These are phyloP conservation scores for Corythaeola cristata DNA, from an alignment of 2,113 vertebrate species.

Conservation along the genomic window DNA sequence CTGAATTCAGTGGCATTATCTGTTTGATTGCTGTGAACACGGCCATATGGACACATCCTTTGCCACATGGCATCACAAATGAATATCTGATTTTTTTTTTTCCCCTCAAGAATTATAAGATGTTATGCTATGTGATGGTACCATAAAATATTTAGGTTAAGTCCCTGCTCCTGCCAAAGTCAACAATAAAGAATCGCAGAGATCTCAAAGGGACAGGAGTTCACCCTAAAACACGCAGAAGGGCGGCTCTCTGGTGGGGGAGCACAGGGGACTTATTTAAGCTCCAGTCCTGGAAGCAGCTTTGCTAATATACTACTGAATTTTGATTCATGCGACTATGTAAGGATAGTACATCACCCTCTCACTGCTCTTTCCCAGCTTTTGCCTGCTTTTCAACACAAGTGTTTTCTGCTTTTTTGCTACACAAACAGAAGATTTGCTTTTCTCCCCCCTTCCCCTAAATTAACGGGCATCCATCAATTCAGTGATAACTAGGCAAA, in stretches of 20 bases:
- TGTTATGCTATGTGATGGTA: background rate
- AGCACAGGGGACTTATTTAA: background rate
- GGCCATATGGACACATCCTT: conserved; percentile 12
- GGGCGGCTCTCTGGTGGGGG: background rate
- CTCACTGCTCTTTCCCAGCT: background rate
- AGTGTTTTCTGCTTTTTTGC: background rate
- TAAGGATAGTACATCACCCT: background rate
- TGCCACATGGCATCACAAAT: conserved; percentile 47
- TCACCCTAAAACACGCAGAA: background rate
- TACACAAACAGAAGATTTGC: background rate
- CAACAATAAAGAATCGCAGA: background rate
- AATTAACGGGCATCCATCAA: background rate
- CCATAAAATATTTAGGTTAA: conserved; percentile 28
- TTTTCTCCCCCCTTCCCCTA: background rate
- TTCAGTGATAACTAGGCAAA: background rate
- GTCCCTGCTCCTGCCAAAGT: background rate
- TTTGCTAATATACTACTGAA: background rate
- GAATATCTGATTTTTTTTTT: background rate
- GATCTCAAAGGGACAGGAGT: background rate
- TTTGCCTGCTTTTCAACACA: background rate
- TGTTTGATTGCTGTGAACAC: conserved; percentile 31
- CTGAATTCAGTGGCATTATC: conserved; percentile 26
- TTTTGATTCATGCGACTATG: background rate
- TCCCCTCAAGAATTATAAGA: background rate
- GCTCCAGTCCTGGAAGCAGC: background rate